phyloP scores from a whole-genome alignment of 2,797 vertebrate genomes.

The Acanthiza pusilla region DNA sequence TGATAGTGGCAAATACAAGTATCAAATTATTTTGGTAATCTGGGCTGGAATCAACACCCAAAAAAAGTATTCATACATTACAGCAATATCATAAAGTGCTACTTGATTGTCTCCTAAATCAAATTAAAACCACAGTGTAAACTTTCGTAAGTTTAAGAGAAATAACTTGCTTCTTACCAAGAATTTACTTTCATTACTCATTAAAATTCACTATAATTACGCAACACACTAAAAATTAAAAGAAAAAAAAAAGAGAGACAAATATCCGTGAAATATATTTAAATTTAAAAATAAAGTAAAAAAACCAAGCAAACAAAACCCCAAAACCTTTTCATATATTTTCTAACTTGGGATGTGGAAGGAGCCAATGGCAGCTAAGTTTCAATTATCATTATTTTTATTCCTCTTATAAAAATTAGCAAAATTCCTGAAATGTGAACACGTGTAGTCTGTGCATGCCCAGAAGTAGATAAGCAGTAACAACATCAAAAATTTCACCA shows the following conservation, averaged over 20 bases:
- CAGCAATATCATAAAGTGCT: neutral
- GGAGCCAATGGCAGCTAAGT: neutral
- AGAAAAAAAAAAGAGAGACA: accelerated
- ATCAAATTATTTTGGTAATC: neutral
- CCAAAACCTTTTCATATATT: neutral
- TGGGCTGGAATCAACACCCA: neutral
- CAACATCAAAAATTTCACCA: neutral
- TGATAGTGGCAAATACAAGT: neutral
- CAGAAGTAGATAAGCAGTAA: neutral
- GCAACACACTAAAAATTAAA: neutral
- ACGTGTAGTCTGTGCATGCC: neutral
- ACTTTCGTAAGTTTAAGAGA: neutral
- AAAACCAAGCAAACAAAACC: neutral
- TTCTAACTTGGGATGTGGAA: neutral
- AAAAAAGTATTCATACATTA: neutral
- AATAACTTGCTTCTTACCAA: neutral
- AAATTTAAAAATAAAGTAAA: neutral
- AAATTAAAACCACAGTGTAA: neutral
- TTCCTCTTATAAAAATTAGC: neutral
- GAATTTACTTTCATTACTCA: neutral
- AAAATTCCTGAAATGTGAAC: neutral
- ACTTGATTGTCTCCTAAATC: neutral
- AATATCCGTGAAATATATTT: neutral
- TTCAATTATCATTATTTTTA: neutral
- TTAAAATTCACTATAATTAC: neutral